These are phyloP conservation scores for Aphis craccivora DNA, from an alignment of 1,140 invertebrate species.

Conservation along the genomic window DNA sequence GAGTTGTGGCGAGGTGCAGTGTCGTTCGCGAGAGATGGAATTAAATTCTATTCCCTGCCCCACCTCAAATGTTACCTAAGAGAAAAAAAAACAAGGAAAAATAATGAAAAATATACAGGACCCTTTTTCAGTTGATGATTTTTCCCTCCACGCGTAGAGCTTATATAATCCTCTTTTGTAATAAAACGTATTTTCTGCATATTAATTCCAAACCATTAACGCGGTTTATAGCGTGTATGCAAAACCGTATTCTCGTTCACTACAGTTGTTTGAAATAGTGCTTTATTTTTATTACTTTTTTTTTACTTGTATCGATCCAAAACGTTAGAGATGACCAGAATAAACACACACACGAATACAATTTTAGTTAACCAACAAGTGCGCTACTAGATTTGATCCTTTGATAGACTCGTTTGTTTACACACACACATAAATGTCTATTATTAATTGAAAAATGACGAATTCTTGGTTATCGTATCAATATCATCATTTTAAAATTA, in stretches of 20 bases:
- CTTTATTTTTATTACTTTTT: conserved; percentile 35
- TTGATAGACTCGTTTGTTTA: background rate
- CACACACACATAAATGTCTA: background rate
- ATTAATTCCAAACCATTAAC: conserved; percentile 58
- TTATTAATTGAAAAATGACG: background rate
- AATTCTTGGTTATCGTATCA: background rate
- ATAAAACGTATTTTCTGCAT: conserved; percentile 58
- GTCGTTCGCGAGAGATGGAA: background rate
- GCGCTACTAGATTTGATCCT: background rate
- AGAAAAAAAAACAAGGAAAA: background rate
- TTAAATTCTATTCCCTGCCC: conserved; percentile 24
- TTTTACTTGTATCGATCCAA: background rate
- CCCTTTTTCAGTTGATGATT: conserved; percentile 54
- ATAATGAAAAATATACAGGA: conserved; percentile 53
- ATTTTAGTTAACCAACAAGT: background rate
- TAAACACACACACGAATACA: background rate
- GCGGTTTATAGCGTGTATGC: conserved; percentile 50
- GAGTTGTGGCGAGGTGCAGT: background rate
- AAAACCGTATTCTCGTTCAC: background rate
- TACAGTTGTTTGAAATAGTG: background rate
- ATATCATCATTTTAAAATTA: background rate
- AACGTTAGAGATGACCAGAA: background rate
- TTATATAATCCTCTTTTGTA: conserved; percentile 56
- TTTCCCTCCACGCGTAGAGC: conserved; percentile 16
- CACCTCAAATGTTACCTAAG: conserved; percentile 2